phyloP scores from a whole-genome alignment of 2,888 invertebrate genomes.

The Ischnura elegans region DNA sequence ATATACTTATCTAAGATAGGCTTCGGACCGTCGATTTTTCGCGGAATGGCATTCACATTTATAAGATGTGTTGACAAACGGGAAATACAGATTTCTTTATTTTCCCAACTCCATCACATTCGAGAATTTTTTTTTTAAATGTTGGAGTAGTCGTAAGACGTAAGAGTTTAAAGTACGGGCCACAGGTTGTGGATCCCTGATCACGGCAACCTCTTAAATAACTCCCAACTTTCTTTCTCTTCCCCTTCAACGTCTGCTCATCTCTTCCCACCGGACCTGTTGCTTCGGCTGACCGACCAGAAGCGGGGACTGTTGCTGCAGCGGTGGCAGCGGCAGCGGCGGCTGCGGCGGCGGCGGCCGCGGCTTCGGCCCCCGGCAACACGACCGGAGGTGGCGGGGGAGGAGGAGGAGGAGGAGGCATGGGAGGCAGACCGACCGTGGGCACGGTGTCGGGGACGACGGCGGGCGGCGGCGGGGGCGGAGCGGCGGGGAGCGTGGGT shows the following conservation, averaged over 20 bases:
- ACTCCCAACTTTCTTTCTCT: neutral
- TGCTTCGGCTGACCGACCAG: neutral
- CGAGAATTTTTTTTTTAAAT: no score
- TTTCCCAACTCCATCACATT: no score
- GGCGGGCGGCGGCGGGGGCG: constrained; percentile 77
- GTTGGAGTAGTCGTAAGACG: no score
- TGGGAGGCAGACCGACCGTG: constrained; percentile 68
- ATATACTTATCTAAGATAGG: no score
- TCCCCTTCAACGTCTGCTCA: neutral
- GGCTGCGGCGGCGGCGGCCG: constrained; percentile 73
- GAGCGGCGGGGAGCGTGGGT: constrained; percentile 75
- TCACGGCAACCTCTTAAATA: neutral
- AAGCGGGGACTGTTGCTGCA: constrained; percentile 69
- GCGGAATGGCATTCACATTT: no score
- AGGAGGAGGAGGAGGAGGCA: constrained; percentile 28
- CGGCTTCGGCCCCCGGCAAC: constrained; percentile 78
- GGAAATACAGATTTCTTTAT: no score
- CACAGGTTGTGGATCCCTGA: no score
- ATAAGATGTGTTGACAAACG: no score
- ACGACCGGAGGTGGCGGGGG: constrained; percentile 70
- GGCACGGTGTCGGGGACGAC: constrained; percentile 75
- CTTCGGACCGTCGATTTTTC: no score
- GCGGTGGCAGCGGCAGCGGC: constrained; percentile 70
- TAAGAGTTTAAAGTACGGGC: no score
- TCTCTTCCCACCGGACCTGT: constrained; percentile 25